phyloP scores from a whole-genome alignment of 2,113 vertebrate species.

The Pseudorhombus dupliciocellatus region DNA sequence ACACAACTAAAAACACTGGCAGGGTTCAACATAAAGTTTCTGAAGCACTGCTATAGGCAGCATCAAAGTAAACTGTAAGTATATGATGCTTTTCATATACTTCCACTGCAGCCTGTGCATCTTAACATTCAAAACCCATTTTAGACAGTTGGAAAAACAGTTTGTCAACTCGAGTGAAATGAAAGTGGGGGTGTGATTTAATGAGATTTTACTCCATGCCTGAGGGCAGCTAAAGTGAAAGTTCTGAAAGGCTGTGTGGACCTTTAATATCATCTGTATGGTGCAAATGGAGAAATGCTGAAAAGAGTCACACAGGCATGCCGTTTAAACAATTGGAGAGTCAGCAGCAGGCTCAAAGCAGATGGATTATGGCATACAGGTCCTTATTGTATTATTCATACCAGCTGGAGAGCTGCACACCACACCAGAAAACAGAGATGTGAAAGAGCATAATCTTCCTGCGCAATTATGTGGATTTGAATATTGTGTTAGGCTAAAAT shows the following conservation, averaged over 20 bases:
- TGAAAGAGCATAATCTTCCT: background rate
- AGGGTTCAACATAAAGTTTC: background rate
- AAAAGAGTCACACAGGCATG: background rate
- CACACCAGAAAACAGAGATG: conserved; percentile 1
- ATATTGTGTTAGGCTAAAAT: background rate
- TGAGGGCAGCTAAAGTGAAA: conserved; percentile 9
- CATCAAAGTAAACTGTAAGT: background rate
- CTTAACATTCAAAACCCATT: conserved; percentile 9
- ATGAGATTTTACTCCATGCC: conserved; percentile 14
- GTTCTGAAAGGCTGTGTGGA: conserved; percentile 10
- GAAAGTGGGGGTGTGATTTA: conserved; percentile 13
- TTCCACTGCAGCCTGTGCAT: background rate
- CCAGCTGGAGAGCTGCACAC: conserved; percentile 28
- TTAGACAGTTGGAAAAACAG: too few species aligned
- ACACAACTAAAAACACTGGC: too few species aligned
- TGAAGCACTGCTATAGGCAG: background rate
- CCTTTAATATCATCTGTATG: conserved; percentile 32
- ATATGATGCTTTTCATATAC: background rate
- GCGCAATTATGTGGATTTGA: background rate
- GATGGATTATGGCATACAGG: conserved; percentile 28
- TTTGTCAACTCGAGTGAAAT: background rate
- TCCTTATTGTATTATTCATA: conserved; percentile 27
- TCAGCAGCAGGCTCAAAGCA: conserved; percentile 12
- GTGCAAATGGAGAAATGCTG: conserved; percentile 40
- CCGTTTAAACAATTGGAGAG: conserved; percentile 29